phyloP scores from a whole-genome alignment of 2,113 vertebrate species.

The Hyla sarda region DNA sequence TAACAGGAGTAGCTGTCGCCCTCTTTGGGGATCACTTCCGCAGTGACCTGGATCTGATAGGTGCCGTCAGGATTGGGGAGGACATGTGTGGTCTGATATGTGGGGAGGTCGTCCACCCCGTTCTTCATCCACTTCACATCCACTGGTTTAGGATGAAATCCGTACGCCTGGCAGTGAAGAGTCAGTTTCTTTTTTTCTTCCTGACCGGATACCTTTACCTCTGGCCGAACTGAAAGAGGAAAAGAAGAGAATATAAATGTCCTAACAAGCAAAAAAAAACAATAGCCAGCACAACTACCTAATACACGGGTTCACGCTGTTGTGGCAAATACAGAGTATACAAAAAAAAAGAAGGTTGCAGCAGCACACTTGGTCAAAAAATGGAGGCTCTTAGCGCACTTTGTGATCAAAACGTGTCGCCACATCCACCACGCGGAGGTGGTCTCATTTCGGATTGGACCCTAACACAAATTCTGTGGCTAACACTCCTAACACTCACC shows the following conservation, averaged over 20 bases:
- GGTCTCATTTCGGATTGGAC: too few relatives aligned
- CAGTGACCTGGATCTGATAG: neutral
- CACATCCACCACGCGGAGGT: too few relatives aligned
- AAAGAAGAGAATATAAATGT: neutral
- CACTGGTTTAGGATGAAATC: neutral
- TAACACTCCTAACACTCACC: too few relatives aligned
- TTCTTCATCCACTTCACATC: constrained; percentile 5
- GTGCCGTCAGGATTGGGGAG: neutral
- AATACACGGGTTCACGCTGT: too few relatives aligned
- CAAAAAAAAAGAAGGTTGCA: too few relatives aligned
- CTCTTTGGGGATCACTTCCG: neutral
- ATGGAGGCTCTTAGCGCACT: too few relatives aligned
- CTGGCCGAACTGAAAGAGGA: neutral
- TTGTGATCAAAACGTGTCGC: too few relatives aligned
- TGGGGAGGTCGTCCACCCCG: neutral
- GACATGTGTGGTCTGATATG: neutral
- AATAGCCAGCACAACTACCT: too few relatives aligned
- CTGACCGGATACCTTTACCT: neutral
- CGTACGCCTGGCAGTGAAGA: neutral
- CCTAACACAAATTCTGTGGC: too few relatives aligned
- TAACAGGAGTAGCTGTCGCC: neutral
- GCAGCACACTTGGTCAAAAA: too few relatives aligned
- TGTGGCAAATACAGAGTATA: too few relatives aligned
- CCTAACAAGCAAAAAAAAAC: too few relatives aligned
- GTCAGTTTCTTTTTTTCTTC: neutral